Evolutionary conservation across 2,113 vertebrate genomes (phyloP), one percentile per base, ranked within the genome.

Genomic region (Coregonus clupeaformis): DNA sequence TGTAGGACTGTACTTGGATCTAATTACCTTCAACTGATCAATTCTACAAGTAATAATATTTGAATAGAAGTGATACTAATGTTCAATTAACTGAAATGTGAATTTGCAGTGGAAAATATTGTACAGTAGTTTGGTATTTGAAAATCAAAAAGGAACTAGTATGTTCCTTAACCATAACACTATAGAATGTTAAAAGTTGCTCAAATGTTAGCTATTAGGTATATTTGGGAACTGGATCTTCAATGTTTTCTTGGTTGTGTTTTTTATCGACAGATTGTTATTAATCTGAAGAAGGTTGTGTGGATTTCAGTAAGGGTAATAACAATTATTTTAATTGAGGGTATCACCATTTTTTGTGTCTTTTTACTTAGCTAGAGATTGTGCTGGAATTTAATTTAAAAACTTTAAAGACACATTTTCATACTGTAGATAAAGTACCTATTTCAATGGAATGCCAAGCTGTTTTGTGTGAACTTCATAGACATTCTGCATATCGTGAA

Each of bases 371-470:
- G 67, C 42, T 68, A 24, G n/a, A 68, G 42, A 47, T 47, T 47
- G 67, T 68, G 36, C 66, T 36, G 1, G n/a, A 65, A 65, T 2
- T 36, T 68, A n/a, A 36, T 68, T 68, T 42, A 22, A 55, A 20
- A 24, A 65, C 63, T 45, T n/a, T 45, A 11, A 65, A 62, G 30
- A 68, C 65, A 32, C 6, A 13, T 32, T 68, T 36, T 62, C 65
- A 68, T 42, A 68, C 65, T 68, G 65, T 42, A 36, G 65, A 68
- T 36, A 9, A 68, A 42, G 29, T 20, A 68, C 32, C 66, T 36
- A 68, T 36, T 68, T 68, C 30, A 68, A 42, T 68, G 32, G 32
- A 68, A 65, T 65, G 63, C 63, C 63, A 68, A 68, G 20, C 66
- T 36, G 63, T 68, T 45, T 18, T 36, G 32, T 68, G 16, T 68